Conservation (phyloP, 1,140 invertebrate genomes). For the Zaprionus tsacasi region DNA sequence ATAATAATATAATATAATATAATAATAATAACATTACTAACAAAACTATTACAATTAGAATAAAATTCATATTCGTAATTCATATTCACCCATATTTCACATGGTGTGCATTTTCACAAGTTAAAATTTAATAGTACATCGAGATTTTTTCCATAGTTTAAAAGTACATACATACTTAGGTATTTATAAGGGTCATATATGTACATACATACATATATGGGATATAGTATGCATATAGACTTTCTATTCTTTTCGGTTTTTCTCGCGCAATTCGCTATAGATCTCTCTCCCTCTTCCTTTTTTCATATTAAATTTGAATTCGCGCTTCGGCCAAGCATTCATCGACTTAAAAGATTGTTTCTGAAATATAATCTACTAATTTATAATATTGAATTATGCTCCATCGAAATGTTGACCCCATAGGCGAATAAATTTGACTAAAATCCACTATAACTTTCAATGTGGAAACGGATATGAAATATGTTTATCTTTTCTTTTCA, state of each 20-base stretch:
- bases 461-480: conserved; percentile 78
- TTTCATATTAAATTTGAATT: conserved; percentile 30
- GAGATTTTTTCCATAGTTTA: conserved; percentile 75
- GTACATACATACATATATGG: conserved; percentile 40
- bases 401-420: conserved; percentile 46
- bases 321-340: conserved; percentile 36
- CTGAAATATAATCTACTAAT: conserved; percentile 64
- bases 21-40: conserved; percentile 81
- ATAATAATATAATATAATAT: conserved; percentile 51
- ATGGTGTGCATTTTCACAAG: conserved; percentile 48
- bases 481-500: conserved; percentile 27
- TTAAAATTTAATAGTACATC: conserved; percentile 82
- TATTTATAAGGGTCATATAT: conserved; percentile 54
- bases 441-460: conserved; percentile 68
- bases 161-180: conserved; percentile 59
- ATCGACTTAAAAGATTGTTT: conserved; percentile 64
- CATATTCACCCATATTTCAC: conserved; percentile 58
- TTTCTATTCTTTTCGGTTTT: conserved; percentile 27
- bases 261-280: neutral
- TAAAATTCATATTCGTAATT: conserved; percentile 80
- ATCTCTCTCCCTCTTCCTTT: neutral
- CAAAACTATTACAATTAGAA: conserved; percentile 80
- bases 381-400: conserved; percentile 65
- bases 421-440: conserved; percentile 74
- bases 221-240: conserved; percentile 22